Evolutionary conservation across 1,140 invertebrate species (phyloP).

Genomic region (Glomeris maerens): DNA sequence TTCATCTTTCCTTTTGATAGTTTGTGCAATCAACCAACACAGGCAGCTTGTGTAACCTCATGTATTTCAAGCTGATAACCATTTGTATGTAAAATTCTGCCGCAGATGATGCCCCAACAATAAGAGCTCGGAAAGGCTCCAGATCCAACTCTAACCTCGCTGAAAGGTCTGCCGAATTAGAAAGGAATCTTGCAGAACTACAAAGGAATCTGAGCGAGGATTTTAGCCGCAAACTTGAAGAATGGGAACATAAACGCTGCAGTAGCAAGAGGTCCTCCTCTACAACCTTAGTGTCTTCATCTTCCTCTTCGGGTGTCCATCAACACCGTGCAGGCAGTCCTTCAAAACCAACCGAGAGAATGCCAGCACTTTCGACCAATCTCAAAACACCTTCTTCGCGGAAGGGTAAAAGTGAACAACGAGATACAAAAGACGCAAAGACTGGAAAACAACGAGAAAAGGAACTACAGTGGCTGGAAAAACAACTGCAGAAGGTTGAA

Average conservation of each 20-base stretch:
- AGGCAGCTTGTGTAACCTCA: too few relatives aligned
- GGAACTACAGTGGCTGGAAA: slow-evolving; percentile 42
- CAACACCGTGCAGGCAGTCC: slow-evolving; percentile 13
- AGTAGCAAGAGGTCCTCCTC: slow-evolving; percentile 16
- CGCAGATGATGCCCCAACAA: too few relatives aligned
- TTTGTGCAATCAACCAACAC: too few relatives aligned
- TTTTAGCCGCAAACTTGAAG: slow-evolving; percentile 51
- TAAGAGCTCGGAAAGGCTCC: too few relatives aligned
- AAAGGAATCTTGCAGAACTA: slow-evolving; percentile 37
- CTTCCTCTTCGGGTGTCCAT: slow-evolving; percentile 16
- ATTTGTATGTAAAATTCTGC: too few relatives aligned
- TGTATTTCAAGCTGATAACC: too few relatives aligned
- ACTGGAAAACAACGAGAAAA: slow-evolving; percentile 29
- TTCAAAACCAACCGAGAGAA: too few relatives aligned
- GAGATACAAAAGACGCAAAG: slow-evolving; percentile 7
- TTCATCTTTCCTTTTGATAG: too few relatives aligned
- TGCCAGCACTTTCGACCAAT: not conserved
- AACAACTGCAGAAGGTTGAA: slow-evolving; percentile 45
- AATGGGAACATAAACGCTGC: slow-evolving; percentile 42
- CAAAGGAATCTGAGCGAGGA: slow-evolving; percentile 52
- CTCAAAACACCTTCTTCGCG: not conserved
- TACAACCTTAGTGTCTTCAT: slow-evolving; percentile 16
- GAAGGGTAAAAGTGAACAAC: not conserved
- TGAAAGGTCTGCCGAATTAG: slow-evolving; percentile 15
- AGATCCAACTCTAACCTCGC: too few relatives aligned